Percentiles rank a stretch among this genome's conserved stretches.
These are phyloP conservation scores for Poecile montanus DNA, from an alignment of 2,797 vertebrate genomes.

Conservation along the genomic window DNA sequence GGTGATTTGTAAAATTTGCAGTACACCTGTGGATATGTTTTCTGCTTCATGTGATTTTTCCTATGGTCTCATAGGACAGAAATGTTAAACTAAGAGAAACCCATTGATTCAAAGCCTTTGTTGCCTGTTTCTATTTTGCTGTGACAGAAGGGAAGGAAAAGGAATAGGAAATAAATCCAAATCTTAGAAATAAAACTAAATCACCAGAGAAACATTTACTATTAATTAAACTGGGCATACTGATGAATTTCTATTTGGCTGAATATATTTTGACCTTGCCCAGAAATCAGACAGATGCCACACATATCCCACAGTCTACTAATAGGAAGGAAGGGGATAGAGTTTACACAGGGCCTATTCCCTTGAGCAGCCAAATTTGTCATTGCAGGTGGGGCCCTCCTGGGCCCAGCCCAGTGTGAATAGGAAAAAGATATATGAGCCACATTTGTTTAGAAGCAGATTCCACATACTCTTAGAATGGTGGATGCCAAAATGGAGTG, in stretches of 20 bases:
- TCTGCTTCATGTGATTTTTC: neutral
- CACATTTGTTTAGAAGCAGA: neutral
- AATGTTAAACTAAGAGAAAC: neutral
- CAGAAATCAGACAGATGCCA: neutral
- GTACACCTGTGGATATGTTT: neutral
- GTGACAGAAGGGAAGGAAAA: neutral
- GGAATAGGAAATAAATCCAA: neutral
- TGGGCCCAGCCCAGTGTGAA: neutral
- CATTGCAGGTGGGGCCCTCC: fast-evolving
- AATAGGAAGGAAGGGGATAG: neutral
- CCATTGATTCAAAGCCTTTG: neutral
- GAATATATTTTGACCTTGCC: neutral
- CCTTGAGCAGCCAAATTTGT: neutral
- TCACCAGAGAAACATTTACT: neutral
- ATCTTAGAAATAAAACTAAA: constrained; percentile 7
- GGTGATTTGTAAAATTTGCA: neutral
- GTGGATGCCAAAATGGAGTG: neutral
- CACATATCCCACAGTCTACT: neutral
- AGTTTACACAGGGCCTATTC: neutral
- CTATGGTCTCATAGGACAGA: neutral
- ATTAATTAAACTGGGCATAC: neutral
- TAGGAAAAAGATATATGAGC: neutral
- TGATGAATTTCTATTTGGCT: neutral
- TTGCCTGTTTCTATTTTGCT: neutral
- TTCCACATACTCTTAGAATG: neutral